Percentiles rank a stretch among this genome's conserved stretches.
These are phyloP conservation scores for Spatula versicolor DNA, from an alignment of 2,797 vertebrate genomes.

Conservation along the genomic window DNA sequence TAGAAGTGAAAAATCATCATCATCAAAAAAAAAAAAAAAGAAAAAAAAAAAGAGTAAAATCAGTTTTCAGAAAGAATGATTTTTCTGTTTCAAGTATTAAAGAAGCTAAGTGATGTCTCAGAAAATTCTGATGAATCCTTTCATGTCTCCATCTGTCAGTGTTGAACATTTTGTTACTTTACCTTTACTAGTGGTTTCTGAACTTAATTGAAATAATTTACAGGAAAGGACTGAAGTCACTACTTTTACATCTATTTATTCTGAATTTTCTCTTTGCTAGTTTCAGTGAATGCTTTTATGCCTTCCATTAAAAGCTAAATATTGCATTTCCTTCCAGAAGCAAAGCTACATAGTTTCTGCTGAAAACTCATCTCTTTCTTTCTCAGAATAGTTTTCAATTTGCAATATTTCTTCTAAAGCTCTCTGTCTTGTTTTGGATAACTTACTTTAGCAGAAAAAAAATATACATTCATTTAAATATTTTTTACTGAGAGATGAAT, in stretches of 20 bases:
- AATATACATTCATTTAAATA: background rate
- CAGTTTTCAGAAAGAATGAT: background rate
- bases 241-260: background rate
- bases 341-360: background rate
- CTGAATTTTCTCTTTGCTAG: background rate
- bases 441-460: background rate
- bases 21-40: background rate
- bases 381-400: background rate
- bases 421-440: background rate
- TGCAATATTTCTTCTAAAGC: background rate
- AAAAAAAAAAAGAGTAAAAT: background rate
- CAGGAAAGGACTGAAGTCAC: background rate
- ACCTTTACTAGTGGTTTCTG: background rate
- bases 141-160: background rate
- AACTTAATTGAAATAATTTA: background rate
- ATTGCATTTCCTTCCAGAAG: background rate
- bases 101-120: background rate
- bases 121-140: background rate
- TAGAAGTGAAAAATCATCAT: background rate
- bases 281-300: background rate
- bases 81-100: background rate
- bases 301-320: background rate
- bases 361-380: background rate
- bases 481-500: background rate
- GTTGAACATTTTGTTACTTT: background rate